Conservation (phyloP, 2,888 invertebrate genomes). For the Machimus rusticus region DNA sequence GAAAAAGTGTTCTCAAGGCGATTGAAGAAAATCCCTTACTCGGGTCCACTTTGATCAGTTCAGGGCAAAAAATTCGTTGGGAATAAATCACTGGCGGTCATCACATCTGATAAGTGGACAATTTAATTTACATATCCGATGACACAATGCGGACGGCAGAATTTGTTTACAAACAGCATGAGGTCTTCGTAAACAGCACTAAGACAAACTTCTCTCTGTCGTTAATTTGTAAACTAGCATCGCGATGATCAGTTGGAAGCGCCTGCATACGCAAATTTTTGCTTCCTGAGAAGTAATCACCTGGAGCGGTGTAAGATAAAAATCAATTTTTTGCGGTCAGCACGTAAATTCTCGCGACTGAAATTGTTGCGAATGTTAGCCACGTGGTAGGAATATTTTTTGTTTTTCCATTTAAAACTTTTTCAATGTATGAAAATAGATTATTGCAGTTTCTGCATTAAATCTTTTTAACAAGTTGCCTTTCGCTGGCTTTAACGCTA, state of each 20-base stretch:
- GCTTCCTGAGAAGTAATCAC: not conserved
- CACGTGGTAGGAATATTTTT: no score
- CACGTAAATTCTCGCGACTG: no score
- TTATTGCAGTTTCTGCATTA: no score
- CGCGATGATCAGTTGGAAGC: not conserved
- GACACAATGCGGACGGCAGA: not conserved
- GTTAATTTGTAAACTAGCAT: not conserved
- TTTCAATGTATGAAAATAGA: no score
- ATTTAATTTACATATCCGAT: constrained; percentile 34
- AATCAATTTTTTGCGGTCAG: no score
- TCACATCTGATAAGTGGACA: constrained; percentile 27
- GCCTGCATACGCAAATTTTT: not conserved
- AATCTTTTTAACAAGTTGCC: no score
- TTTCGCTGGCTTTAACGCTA: no score
- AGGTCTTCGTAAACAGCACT: not conserved
- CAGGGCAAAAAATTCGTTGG: not conserved
- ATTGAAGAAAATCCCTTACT: not conserved
- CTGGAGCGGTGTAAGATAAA: not conserved
- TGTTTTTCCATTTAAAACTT: no score
- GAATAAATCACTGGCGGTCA: constrained; percentile 21
- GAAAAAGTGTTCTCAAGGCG: not conserved
- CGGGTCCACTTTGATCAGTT: not conserved
- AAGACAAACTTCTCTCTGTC: constrained; percentile 1
- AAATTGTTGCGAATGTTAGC: no score
- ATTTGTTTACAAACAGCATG: constrained; percentile 25